These are phyloP conservation scores for Mirza zaza DNA, from an alignment of 2,113 vertebrate genomes.

Conservation along the genomic window DNA sequence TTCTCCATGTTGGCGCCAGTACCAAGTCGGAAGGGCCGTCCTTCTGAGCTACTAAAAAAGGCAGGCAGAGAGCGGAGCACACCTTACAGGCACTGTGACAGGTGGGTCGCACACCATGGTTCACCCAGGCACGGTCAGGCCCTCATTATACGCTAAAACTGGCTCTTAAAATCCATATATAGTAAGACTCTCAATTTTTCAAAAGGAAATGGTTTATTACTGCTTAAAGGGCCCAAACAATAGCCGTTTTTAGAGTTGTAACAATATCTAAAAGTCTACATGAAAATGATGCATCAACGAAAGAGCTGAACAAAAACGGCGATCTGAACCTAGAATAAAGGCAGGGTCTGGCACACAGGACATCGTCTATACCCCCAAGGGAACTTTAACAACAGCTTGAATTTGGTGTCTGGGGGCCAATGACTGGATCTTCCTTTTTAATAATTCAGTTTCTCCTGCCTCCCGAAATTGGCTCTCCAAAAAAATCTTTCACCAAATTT, in stretches of 20 bases:
- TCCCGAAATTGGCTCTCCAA: not conserved
- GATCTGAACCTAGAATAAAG: not conserved
- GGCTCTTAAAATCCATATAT: not conserved
- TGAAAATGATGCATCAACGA: not conserved
- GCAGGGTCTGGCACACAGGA: not conserved
- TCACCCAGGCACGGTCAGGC: not conserved
- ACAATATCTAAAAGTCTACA: not conserved
- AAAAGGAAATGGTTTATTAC: slow-evolving; percentile 5
- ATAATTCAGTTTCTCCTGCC: not conserved
- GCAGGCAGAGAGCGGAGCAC: not conserved
- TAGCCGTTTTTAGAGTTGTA: not conserved
- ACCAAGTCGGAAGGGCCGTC: slow-evolving; percentile 96
- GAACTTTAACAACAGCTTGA: not conserved
- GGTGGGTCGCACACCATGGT: not conserved
- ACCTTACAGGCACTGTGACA: not conserved
- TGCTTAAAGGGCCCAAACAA: not conserved
- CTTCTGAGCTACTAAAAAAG: slow-evolving; percentile 94
- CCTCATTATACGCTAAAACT: not conserved
- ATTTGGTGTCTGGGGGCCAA: not conserved
- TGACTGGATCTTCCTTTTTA: not conserved
- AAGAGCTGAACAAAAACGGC: not conserved
- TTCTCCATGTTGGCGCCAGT: slow-evolving; percentile 99
- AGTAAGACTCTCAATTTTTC: not conserved
- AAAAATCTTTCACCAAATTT: not conserved
- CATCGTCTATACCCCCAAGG: not conserved